Evolutionary conservation across 2,797 vertebrate species (phyloP), one percentile per base, ranked within the genome.

Genomic region (Pipistrellus pygmaeus): DNA sequence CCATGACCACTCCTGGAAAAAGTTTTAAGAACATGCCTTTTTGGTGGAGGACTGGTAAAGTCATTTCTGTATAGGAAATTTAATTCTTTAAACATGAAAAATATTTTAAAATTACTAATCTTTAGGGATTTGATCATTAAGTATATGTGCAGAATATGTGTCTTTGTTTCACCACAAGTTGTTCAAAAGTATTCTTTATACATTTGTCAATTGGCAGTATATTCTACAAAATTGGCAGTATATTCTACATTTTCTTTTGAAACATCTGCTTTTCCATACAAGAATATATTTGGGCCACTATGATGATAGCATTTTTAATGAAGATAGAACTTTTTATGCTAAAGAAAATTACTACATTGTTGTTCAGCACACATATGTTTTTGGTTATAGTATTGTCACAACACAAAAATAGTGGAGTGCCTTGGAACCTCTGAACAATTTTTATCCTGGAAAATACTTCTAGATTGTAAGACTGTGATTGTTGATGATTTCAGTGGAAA

Each of bases 21-120:
- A 55, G 21, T 18, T 85, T 92, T 84, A 82, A 89, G 32, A 73
- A 55, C 17, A 8, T 84, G 44, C 8, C 41, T 76, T 88, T 83
- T 88, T 73, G 55, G 14, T 68, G 76, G 66, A n/a, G 73, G 51
- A 69, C 44, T 84, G 83, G 51, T 84, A 77, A 95, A 94, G 12
- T 88, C 80, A n/a, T 94, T 48, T 32, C 76, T 83, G 1, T 53
- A 73, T 73, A 77, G 38, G 87, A 91, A 76, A 85, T 91, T 81
- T 35, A 88, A 71, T 92, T 85, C 23, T 93, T 88, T 81, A 71
- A 48, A 66, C 20, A 41, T 68, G 83, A 38, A 96, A 85, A 90
- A 57, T 85, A n/a, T 82, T 72, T 66, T 14, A 30, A 85, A 90
- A 86, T 90, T 71, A 15, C 5, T 48, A 1, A 35, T 77, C 68